Evolutionary conservation across 1,140 invertebrate species (phyloP).

Genomic region (Neodiprion lecontei): DNA sequence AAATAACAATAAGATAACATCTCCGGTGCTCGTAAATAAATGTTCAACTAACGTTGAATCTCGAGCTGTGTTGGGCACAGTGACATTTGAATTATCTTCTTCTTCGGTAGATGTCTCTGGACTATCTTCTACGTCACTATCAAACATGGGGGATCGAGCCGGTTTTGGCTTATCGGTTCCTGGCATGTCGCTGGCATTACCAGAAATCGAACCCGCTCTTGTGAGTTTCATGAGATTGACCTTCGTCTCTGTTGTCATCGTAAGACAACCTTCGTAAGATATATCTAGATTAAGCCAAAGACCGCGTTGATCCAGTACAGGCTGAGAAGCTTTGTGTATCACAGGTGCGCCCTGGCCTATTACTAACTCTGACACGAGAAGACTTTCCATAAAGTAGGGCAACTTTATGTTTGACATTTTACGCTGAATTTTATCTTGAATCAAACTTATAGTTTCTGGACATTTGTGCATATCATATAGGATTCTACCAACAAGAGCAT

Average conservation of each 20-base stretch:
- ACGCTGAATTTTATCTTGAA: constrained; percentile 81
- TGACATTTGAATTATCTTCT: constrained; percentile 61
- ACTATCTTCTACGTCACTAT: constrained; percentile 90
- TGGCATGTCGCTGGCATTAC: constrained; percentile 31
- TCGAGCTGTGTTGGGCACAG: constrained; percentile 39
- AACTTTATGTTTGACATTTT: constrained; percentile 88
- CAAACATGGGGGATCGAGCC: constrained; percentile 68
- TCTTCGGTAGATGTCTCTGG: constrained; percentile 91
- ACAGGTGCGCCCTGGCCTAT: constrained; percentile 79
- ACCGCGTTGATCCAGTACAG: constrained; percentile 83
- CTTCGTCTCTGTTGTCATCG: constrained; percentile 94
- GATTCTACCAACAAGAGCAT: constrained; percentile 77
- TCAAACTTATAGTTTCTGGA: constrained; percentile 66
- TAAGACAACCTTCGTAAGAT: constrained; percentile 85
- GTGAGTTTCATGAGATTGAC: constrained; percentile 92
- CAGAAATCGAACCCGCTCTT: constrained; percentile 40
- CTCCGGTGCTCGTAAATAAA: not conserved
- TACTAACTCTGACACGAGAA: constrained; percentile 78
- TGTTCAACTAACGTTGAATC: constrained; percentile 49
- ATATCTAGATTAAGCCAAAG: constrained; percentile 94
- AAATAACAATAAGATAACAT: not conserved
- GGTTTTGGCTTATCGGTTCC: constrained; percentile 39
- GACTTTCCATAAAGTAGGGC: constrained; percentile 88
- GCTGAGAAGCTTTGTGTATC: constrained; percentile 76
- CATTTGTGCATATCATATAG: constrained; percentile 79